Evolutionary conservation across 1,140 invertebrate species (phyloP).

Genomic region (Plodia interpunctella): DNA sequence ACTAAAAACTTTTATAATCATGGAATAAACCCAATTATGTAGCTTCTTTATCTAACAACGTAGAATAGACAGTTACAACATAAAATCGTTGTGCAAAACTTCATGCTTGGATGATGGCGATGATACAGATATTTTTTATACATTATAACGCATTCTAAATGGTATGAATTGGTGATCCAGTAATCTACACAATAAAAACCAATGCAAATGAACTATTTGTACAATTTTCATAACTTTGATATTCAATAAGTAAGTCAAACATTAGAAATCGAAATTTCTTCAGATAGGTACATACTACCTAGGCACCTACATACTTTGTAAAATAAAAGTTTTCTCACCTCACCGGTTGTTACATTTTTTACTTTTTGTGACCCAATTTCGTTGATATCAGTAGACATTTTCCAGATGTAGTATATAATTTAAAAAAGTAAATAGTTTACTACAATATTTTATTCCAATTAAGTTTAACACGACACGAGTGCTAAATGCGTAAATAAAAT

Average conservation of each 20-base stretch:
- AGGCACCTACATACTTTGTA: too few relatives aligned
- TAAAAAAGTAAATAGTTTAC: too few relatives aligned
- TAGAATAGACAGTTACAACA: background rate
- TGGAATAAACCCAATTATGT: too few relatives aligned
- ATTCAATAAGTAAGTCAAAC: background rate
- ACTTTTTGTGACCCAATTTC: slow-evolving; percentile 50
- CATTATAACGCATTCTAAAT: too few relatives aligned
- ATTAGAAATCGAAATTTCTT: background rate
- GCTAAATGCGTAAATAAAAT: too few relatives aligned
- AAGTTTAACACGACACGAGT: too few relatives aligned
- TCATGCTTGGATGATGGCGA: background rate
- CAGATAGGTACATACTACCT: background rate
- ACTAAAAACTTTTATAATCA: background rate
- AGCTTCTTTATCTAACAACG: background rate
- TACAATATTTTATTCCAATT: too few relatives aligned
- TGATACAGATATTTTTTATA: slow-evolving; percentile 1
- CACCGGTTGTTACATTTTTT: slow-evolving; percentile 47
- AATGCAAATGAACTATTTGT: too few relatives aligned
- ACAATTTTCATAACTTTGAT: background rate
- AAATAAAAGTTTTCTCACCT: slow-evolving; percentile 35
- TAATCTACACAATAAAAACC: too few relatives aligned
- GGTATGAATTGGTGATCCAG: too few relatives aligned
- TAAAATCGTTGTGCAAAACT: background rate
- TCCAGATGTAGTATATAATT: slow-evolving; percentile 13
- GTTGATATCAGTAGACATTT: slow-evolving; percentile 47